Evolutionary conservation across 2,113 vertebrate genomes (phyloP), one percentile per base, ranked within the genome.

Genomic region (Silurus asotus): DNA sequence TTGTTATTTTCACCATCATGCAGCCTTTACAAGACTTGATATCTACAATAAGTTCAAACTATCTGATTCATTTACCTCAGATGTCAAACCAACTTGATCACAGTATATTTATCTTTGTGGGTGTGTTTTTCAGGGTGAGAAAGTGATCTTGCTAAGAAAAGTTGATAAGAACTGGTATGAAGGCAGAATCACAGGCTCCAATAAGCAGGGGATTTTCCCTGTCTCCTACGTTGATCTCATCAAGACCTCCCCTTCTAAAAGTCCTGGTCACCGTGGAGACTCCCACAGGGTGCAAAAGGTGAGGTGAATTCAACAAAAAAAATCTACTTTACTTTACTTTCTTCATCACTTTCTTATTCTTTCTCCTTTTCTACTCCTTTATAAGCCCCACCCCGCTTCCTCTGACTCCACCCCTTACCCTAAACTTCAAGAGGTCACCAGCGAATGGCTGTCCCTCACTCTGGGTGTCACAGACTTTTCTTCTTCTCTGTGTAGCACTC

Each of bases 151-250:
- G 91, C 93, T 99, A 69, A 96, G 98, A 91, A 95, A 96, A 93
- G 97, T 99, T 91, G 98, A 99, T 94, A 96, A 97, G 93, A 99
- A 99, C 93, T 99, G 98, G 98, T 99, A 97, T 85, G 97, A 99
- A 94, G 98, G 98, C 87, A 98, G 96, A 94, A 96, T 99, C 90
- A 95, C 96, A 81, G 97, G 97, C 89, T 96, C 95, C 88, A 96
- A 92, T 93, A 97, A 96, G 92, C 98, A 99, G 94, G 98, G 98
- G 86, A 99, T 99, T 93, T 99, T 99, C 92, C 98, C 98, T 0
- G 96, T 98, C 78, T 97, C 98, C 87, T 99, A 99, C 3, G 96
- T 99, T 59, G 97, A 99, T 93, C 93, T 98, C 58, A 53, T 97
- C 90, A 99, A 96, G 91, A 96, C 95, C 90, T 97, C 96, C 10